Evolutionary conservation across 2,797 vertebrate species (phyloP), one percentile per base, ranked within the genome.

Genomic region (Graptemys geographica): DNA sequence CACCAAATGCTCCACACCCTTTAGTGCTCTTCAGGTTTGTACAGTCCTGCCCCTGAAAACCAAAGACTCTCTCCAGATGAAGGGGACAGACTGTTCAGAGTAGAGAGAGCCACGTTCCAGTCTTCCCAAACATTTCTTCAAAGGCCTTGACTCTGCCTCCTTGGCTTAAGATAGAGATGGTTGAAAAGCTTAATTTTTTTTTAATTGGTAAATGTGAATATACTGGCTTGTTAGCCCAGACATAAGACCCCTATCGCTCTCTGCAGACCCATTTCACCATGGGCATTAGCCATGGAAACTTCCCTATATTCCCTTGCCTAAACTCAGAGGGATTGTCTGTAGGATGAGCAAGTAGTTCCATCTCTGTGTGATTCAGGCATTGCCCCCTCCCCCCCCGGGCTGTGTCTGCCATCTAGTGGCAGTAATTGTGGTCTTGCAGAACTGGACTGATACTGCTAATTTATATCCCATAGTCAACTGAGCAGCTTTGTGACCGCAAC

Each of bases 1-100:
- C 69, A 41, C 37, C 37, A 37, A 33, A 78, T 88, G 41, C 51
- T 69, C 4, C 83, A 59, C 41, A 87, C 12, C 19, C 5, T 92
- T 78, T 87, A 55, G 12, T 96, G 82, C 82, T 80, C 18, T 86
- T 80, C 65, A 33, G 28, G 37, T 90, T 93, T 92, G 18, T 62
- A n/a, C 37, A 62, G 44, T n/a, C 44, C 21, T 65, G 44, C 82
- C 31, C 11, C 91, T 92, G 87, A 52, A 90, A 89, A 44, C 3
- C n/a, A 49, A 84, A 15, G 4, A 69, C 56, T 56, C n/a, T 65
- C 11, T 69, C 27, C 5, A 84, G 47, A 13, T 87, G 53, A 90
- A 41, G 88, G 83, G n/a, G 28, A 52, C 44, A n/a, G 4, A 51
- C 62, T 93, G 69, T 84, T 65, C 56, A 87, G 90, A 90, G 53